phyloP scores from a whole-genome alignment of 1,140 invertebrate species.

The Drosophila trapezifrons region DNA sequence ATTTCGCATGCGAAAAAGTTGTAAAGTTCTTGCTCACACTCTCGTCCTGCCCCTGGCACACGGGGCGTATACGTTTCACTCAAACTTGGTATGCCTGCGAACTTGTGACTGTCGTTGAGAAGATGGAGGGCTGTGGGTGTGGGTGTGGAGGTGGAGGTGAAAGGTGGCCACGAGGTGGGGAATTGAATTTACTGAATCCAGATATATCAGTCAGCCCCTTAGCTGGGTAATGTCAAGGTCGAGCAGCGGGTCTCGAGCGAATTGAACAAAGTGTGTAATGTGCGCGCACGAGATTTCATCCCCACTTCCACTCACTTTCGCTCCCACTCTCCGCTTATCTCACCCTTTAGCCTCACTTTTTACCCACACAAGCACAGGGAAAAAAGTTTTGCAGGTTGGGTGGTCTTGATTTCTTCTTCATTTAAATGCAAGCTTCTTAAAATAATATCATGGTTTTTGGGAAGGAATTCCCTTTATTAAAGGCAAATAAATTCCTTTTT shows the following conservation, averaged over 20 bases:
- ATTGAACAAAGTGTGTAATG: conserved; percentile 70
- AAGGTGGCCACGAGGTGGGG: conserved; percentile 13
- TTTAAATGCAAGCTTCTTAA: neutral
- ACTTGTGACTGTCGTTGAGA: conserved; percentile 1
- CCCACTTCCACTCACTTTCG: conserved; percentile 4
- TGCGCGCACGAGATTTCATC: conserved; percentile 68
- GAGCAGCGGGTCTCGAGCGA: conserved; percentile 31
- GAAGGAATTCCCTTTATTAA: neutral
- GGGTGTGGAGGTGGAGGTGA: too few relatives aligned
- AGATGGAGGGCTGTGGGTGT: neutral
- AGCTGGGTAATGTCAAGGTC: conserved; percentile 44
- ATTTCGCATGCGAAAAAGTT: conserved; percentile 79
- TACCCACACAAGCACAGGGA: conserved; percentile 1
- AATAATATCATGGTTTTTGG: neutral
- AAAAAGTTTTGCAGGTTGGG: neutral
- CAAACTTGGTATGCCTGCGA: conserved; percentile 8
- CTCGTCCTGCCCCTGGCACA: neutral
- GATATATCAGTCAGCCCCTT: conserved; percentile 32
- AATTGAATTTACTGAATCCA: conserved; percentile 41
- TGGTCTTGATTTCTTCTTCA: neutral
- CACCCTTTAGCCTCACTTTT: conserved; percentile 6
- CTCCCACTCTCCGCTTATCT: conserved; percentile 4
- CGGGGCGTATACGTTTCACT: conserved; percentile 40
- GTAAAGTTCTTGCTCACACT: conserved; percentile 55
- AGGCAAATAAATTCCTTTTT: neutral